Base-by-base conservation (phyloP, 2,113 vertebrate species). In the Manacus vitellinus region DNA sequence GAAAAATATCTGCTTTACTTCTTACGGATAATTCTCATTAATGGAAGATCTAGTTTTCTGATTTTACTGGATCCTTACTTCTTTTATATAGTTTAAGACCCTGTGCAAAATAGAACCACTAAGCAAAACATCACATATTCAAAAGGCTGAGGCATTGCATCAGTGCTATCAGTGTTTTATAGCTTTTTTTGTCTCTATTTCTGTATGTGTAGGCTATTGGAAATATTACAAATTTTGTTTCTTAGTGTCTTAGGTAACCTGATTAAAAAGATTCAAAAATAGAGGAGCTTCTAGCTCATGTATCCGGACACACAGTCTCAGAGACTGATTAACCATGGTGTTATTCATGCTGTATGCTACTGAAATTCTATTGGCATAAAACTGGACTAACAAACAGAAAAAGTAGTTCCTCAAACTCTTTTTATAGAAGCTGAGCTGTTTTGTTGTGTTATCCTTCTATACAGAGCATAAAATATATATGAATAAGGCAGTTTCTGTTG, bases 401-500 rank as follows among this genome's bases (percentile, higher is more conserved):
- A 94, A 96, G 74, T 84, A 92, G 83, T 83, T 85, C 56, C 44
- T 96, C 65, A 65, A 54, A 85, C 44, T 56, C 19, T 89, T 80
- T 79, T 87, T 77, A 55, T 72, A 85, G 79, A 67, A 81, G 35
- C 47, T 88, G 75, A 80, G 24, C 33, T 86, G 43, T 47, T 94
- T 94, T 93, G 30, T 84, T 85, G 33, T 71, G 71, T 55, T 94
- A 84, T 91, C 17, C 27, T 70, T 52, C 59, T n/a, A 63, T 33
- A 39, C 72, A 66, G 39, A 71, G 17, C 58, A 88, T 92, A 93
- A 96, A 95, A 93, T 74, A 96, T 81, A 75, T 33, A 88, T 67
- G 85, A 93, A 92, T n/a, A 84, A 88, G 39, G 27, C 75, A 94
- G 35, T 86, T 96, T 93, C 59, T 96, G 82, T 80, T 93, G 92